A percentile compares a stretch with the other conserved stretches of the same genome.
These are phyloP conservation scores for Cheilosia urbana DNA, from an alignment of 2,888 invertebrate genomes.

Conservation along the genomic window DNA sequence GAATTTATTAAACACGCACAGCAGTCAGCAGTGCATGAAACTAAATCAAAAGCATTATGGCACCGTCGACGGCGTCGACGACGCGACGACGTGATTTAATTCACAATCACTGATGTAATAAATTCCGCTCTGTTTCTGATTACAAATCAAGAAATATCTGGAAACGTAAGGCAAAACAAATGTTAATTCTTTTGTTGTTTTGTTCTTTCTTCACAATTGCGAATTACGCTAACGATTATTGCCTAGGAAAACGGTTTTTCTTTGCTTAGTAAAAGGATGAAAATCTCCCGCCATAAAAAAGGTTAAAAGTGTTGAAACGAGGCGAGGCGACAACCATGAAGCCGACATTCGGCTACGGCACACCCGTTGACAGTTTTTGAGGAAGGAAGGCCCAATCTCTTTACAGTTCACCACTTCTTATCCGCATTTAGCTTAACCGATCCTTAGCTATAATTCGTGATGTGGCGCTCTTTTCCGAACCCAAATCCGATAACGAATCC, in stretches of 20 bases:
- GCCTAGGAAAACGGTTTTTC: background rate
- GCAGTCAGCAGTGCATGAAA: slow-evolving; percentile 1
- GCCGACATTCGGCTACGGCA: background rate
- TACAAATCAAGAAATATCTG: background rate
- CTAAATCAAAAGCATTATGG: background rate
- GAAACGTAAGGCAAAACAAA: background rate
- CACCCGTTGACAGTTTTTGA: background rate
- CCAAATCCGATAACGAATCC: too few relatives aligned
- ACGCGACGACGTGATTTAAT: background rate
- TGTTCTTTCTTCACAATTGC: background rate
- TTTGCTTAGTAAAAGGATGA: background rate
- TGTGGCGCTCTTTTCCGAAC: background rate
- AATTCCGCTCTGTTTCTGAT: slow-evolving; percentile 1
- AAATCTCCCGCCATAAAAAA: slow-evolving; percentile 1
- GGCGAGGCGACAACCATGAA: slow-evolving; percentile 3
- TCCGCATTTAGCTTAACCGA: slow-evolving; percentile 5
- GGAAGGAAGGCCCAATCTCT: background rate
- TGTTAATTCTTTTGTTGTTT: background rate
- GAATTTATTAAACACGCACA: background rate
- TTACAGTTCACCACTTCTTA: slow-evolving; percentile 1
- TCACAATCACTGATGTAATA: background rate
- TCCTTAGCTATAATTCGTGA: background rate
- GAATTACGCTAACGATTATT: slow-evolving; percentile 18
- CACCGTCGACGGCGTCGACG: background rate
- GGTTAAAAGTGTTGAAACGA: background rate